Percentiles rank a stretch among this genome's conserved stretches.
Evolutionary conservation across 2,888 invertebrate species (phyloP).

Genomic region (Epistrophe eligans): DNA sequence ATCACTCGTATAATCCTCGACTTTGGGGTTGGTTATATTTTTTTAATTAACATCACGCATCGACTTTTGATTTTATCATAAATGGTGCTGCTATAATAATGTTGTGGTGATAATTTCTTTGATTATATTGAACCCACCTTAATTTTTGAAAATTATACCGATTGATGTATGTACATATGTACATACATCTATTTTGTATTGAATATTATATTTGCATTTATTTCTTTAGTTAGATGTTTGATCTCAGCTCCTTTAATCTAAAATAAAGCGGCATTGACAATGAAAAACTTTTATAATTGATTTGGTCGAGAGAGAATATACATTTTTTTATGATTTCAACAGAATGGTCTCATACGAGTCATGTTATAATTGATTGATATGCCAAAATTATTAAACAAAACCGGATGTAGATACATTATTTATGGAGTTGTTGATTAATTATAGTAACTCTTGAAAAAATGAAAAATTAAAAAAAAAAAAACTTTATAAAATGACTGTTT

Average conservation of each 20-base stretch:
- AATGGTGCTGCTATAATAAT: not conserved
- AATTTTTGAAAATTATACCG: not conserved
- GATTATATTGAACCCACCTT: slow-evolving; percentile 16
- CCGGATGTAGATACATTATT: not conserved
- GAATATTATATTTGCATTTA: not conserved
- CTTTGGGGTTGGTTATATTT: not conserved
- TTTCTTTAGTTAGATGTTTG: not conserved
- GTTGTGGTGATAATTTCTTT: slow-evolving; percentile 8
- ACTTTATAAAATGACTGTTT: too few relatives aligned
- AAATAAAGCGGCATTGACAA: not conserved
- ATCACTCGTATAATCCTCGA: not conserved
- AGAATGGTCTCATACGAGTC: not conserved
- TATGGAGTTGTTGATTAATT: too few relatives aligned
- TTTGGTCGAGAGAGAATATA: not conserved
- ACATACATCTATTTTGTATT: not conserved
- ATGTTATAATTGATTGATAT: not conserved
- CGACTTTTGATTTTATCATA: slow-evolving; percentile 2
- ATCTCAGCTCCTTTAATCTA: not conserved
- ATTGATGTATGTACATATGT: not conserved
- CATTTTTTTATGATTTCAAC: not conserved
- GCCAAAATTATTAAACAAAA: not conserved
- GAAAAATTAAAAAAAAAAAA: too few relatives aligned
- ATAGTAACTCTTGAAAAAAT: too few relatives aligned
- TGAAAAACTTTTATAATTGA: slow-evolving; percentile 17
- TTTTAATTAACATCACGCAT: slow-evolving; percentile 9